Percentiles rank a stretch among this genome's conserved stretches.
phyloP scores from a whole-genome alignment of 2,113 vertebrate species.

The Zootoca vivipara region DNA sequence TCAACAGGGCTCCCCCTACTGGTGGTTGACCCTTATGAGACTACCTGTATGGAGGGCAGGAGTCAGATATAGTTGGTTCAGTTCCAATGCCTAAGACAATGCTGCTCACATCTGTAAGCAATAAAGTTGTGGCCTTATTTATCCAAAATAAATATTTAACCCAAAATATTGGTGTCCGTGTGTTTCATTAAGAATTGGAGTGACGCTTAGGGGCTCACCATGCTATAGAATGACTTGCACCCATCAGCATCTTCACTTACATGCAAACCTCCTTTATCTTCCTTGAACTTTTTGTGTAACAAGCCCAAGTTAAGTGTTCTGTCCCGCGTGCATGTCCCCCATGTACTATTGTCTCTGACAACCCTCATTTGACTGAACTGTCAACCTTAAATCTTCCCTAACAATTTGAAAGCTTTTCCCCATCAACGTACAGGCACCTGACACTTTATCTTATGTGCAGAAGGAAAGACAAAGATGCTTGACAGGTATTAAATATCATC shows the following conservation, averaged over 20 bases:
- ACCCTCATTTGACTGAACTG: conserved; percentile 29
- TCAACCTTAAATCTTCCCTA: conserved; percentile 47
- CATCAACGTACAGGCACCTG: conserved; percentile 23
- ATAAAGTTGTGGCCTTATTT: too few relatives aligned
- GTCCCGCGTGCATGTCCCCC: conserved; percentile 26
- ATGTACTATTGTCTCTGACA: conserved; percentile 39
- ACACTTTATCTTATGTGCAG: background rate
- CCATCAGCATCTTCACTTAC: background rate
- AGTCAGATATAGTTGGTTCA: too few relatives aligned
- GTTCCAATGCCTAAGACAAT: too few relatives aligned
- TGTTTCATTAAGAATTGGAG: too few relatives aligned
- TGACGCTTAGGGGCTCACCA: too few relatives aligned
- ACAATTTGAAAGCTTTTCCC: conserved; percentile 59
- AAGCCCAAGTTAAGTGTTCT: conserved; percentile 15
- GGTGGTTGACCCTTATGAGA: too few relatives aligned
- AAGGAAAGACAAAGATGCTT: conserved; percentile 52
- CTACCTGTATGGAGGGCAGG: too few relatives aligned
- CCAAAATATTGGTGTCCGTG: too few relatives aligned
- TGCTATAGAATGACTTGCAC: background rate
- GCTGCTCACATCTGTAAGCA: too few relatives aligned
- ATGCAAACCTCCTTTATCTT: background rate
- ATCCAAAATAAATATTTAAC: too few relatives aligned
- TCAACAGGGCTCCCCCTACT: too few relatives aligned
- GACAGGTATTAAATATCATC: conserved; percentile 59
- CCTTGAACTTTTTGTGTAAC: background rate